Percentiles rank a stretch among this genome's conserved stretches.
Conservation (phyloP, 2,797 vertebrate genomes). For the Onychomys torridus region DNA sequence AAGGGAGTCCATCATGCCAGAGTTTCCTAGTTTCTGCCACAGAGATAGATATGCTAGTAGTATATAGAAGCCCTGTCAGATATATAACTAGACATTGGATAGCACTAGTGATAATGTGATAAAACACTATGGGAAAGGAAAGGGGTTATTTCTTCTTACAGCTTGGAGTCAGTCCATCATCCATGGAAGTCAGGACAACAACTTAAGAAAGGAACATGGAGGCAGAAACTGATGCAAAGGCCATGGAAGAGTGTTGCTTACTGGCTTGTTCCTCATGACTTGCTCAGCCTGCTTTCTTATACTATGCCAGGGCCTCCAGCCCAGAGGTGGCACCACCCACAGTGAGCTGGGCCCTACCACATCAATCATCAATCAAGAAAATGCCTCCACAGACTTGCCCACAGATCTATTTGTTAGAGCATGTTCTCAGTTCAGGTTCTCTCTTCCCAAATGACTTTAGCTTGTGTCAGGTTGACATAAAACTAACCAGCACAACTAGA, state of each 20-base stretch:
- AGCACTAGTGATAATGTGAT: neutral
- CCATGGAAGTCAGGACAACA: neutral
- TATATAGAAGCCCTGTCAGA: neutral
- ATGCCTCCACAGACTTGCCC: neutral
- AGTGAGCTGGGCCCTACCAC: neutral
- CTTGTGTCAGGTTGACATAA: neutral
- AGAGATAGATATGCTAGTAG: neutral
- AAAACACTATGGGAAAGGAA: neutral
- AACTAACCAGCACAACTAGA: neutral
- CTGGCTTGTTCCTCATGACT: neutral
- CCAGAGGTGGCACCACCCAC: neutral
- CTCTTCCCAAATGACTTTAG: neutral
- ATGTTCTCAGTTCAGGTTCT: neutral
- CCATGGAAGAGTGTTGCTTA: neutral
- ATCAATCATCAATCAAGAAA: neutral
- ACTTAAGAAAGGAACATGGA: neutral
- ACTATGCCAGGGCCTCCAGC: no score
- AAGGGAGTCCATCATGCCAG: neutral
- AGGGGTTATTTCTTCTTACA: neutral
- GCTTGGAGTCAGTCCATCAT: neutral
- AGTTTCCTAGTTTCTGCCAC: slow-evolving; percentile 27
- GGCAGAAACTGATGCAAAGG: neutral
- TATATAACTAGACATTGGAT: neutral
- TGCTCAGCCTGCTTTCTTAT: neutral
- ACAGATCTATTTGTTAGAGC: neutral